Evolutionary conservation across 2,888 invertebrate genomes (phyloP).

Genomic region (Drosophila borealis): DNA sequence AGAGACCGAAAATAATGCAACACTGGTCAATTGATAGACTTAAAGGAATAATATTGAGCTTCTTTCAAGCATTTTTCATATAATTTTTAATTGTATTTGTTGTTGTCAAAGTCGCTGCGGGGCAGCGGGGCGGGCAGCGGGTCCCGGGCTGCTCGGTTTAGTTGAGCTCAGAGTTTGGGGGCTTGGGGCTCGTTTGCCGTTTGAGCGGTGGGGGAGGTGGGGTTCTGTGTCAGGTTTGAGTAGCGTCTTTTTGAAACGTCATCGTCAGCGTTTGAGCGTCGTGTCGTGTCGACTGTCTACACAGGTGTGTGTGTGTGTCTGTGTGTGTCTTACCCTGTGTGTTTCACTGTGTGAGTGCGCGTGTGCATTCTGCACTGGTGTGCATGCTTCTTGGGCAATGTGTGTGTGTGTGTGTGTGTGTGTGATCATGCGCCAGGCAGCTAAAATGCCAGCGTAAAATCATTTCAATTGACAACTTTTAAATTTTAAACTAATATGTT

Average conservation of each 20-base stretch:
- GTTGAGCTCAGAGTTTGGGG: background rate
- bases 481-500: conserved; percentile 55
- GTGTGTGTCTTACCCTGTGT: conserved; percentile 18
- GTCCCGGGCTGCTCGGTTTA: conserved; percentile 6
- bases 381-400: conserved; percentile 9
- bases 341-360: conserved; percentile 60
- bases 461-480: conserved; percentile 67
- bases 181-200: background rate
- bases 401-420: conserved; percentile 26
- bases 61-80: conserved; percentile 3
- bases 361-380: conserved; percentile 60
- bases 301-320: conserved; percentile 8
- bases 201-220: background rate
- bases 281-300: conserved; percentile 9
- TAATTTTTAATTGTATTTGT: conserved; percentile 4
- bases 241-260: conserved; percentile 69
- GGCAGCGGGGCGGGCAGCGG: too few species aligned
- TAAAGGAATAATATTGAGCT: background rate
- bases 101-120: conserved; percentile 63
- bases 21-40: too few species aligned
- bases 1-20: too few species aligned
- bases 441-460: conserved; percentile 49
- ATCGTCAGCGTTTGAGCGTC: conserved; percentile 65
- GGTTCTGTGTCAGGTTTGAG: conserved; percentile 13
- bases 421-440: conserved; percentile 69